Evolutionary conservation across 2,797 vertebrate species (phyloP), one percentile per base, ranked within the genome.

Genomic region (Vireo griseus): DNA sequence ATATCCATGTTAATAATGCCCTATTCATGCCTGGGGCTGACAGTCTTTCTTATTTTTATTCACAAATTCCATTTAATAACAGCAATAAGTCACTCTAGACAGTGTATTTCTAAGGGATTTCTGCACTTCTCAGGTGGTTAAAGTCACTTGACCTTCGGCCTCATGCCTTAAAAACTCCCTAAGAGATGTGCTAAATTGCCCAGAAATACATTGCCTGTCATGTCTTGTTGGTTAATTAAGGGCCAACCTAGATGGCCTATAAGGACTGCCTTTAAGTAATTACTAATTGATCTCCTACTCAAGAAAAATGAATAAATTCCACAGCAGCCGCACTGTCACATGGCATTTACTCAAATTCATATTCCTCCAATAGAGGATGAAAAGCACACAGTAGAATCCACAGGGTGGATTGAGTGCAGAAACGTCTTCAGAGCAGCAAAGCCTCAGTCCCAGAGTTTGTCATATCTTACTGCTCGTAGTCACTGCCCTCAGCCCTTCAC

Each of bases 211-310:
- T 97, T 97, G 95, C 97, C 96, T 98, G 97, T 98, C 98, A 98
- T 96, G 93, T 97, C 97, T 97, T 98, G 96, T 98, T 98, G 97
- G 95, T 98, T 98, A 98, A 98, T 98, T 98, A 98, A 98, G 95
- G 96, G 91, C 93, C 95, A 97, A 39, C 91, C 83, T 95, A 89
- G 94, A 96, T 95, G 67, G 92, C 93, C 95, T 94, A 83, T 97
- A 97, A 94, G 84, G 91, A 97, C 93, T 96, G 95, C 95, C 94
- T 94, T 94, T 90, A 94, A 97, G 97, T 97, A 97, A 97, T 92
- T 97, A 95, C 95, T 97, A 97, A 96, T 94, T 95, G 95, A 97
- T 97, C 95, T 91, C 81, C 92, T 91, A 65, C 92, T 95, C 85
- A 77, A 91, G 93, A 94, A 97, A 96, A 97, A 97, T 86, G 86